Percentiles rank a stretch among this genome's conserved stretches.
Conservation (phyloP, 2,888 invertebrate species). For the Biston stratarius region DNA sequence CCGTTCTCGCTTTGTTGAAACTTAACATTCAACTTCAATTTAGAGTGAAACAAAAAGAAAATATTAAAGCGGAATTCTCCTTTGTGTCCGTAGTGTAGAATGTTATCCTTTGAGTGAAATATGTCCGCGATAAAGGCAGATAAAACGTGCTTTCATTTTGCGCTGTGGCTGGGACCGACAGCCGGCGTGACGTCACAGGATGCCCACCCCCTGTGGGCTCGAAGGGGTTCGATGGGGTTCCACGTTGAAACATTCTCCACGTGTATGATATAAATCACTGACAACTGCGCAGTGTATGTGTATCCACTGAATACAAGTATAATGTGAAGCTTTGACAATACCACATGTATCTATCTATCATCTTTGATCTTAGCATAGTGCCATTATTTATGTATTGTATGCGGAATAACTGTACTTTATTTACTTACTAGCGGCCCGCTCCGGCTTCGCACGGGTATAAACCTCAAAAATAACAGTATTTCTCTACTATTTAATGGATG, state of each 20-base stretch:
- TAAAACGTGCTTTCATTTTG: slow-evolving; percentile 71
- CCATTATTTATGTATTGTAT: not conserved
- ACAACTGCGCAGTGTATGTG: slow-evolving; percentile 45
- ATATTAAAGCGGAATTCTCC: slow-evolving; percentile 45
- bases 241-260: slow-evolving; percentile 46
- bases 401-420: too few relatives aligned
- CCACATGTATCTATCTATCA: slow-evolving; percentile 35
- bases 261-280: slow-evolving; percentile 60
- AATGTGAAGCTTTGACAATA: slow-evolving; percentile 36
- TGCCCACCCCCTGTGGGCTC: slow-evolving; percentile 34
- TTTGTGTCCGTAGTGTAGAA: slow-evolving; percentile 52
- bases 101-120: slow-evolving; percentile 63
- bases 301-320: slow-evolving; percentile 18
- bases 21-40: slow-evolving; percentile 48
- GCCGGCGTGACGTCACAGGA: slow-evolving; percentile 63
- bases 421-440: too few relatives aligned
- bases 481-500: too few relatives aligned
- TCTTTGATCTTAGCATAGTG: slow-evolving; percentile 29
- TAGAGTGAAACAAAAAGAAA: slow-evolving; percentile 36
- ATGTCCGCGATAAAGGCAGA: slow-evolving; percentile 65
- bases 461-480: too few relatives aligned
- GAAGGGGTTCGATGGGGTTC: slow-evolving; percentile 33
- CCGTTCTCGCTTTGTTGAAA: slow-evolving; percentile 38
- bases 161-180: slow-evolving; percentile 65
- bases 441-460: too few relatives aligned